These are phyloP conservation scores for Acleris laterana DNA, from an alignment of 2,888 invertebrate species.

Conservation along the genomic window DNA sequence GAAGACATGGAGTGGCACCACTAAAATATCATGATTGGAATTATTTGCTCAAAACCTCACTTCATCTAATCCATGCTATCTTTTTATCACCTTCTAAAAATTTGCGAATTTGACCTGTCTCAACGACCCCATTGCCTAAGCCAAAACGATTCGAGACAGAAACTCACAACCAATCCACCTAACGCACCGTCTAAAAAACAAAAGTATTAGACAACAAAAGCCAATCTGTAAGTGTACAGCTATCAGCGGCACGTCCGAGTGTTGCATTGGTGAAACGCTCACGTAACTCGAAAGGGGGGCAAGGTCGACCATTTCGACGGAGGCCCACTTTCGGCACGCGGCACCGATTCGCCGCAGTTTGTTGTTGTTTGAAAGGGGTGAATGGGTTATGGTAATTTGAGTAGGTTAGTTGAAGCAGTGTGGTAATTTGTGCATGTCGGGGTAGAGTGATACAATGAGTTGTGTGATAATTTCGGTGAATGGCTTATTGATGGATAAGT, in stretches of 20 bases:
- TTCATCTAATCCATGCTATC: too few species aligned
- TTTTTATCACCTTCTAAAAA: too few species aligned
- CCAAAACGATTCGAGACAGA: too few species aligned
- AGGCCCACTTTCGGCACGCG: constrained; percentile 69
- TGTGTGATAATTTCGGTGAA: too few species aligned
- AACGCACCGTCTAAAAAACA: too few species aligned
- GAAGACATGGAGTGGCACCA: too few species aligned
- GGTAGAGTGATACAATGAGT: neutral
- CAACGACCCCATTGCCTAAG: too few species aligned
- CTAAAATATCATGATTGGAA: too few species aligned
- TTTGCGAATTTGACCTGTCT: too few species aligned
- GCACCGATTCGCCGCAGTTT: constrained; percentile 44
- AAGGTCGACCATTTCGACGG: constrained; percentile 41
- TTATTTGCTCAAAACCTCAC: too few species aligned
- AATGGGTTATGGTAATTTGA: constrained; percentile 33
- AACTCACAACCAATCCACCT: too few species aligned
- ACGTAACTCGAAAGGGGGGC: constrained; percentile 38
- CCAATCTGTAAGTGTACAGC: constrained; percentile 14
- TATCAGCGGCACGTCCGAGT: constrained; percentile 21
- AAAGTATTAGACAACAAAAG: neutral
- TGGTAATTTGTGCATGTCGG: neutral
- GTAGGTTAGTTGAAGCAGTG: neutral
- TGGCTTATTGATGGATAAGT: too few species aligned
- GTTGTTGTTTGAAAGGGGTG: constrained; percentile 46
- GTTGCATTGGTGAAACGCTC: constrained; percentile 28